phyloP scores from a whole-genome alignment of 2,888 invertebrate species.

The Temnothorax ravouxi region DNA sequence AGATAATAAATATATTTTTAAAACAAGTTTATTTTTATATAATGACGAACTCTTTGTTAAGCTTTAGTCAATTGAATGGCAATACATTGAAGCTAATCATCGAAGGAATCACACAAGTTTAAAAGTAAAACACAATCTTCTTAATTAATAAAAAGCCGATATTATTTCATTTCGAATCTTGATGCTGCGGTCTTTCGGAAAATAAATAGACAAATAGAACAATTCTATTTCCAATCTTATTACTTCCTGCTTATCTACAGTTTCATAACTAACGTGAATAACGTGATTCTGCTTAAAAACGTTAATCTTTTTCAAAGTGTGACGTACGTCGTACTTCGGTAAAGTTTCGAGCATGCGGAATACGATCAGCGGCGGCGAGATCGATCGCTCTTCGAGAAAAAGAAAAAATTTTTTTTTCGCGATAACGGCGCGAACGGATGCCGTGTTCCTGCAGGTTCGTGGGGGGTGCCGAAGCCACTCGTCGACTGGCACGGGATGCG shows the following conservation, averaged over 20 bases:
- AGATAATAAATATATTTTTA: not conserved
- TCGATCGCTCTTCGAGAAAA: slow-evolving; percentile 13
- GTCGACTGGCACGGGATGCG: slow-evolving; percentile 70
- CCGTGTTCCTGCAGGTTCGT: slow-evolving; percentile 58
- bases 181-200: not conserved
- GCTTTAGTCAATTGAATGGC: not conserved
- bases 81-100: not conserved
- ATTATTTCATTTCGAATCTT: not conserved
- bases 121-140: not conserved
- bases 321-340: not conserved
- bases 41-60: not conserved
- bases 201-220: not conserved
- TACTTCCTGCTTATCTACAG: not conserved
- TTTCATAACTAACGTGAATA: not conserved
- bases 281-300: not conserved
- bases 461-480: slow-evolving; percentile 50
- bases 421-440: slow-evolving; percentile 28
- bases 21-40: not conserved
- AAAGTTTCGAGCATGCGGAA: slow-evolving; percentile 12
- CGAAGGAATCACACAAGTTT: not conserved
- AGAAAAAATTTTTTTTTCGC: slow-evolving; percentile 24
- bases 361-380: not conserved
- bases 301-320: not conserved
- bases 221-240: not conserved
- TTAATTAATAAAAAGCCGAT: not conserved